Evolutionary conservation across 1,140 invertebrate genomes (phyloP), one percentile per base, ranked within the genome.

Genomic region (Dermatophagoides farinae): DNA sequence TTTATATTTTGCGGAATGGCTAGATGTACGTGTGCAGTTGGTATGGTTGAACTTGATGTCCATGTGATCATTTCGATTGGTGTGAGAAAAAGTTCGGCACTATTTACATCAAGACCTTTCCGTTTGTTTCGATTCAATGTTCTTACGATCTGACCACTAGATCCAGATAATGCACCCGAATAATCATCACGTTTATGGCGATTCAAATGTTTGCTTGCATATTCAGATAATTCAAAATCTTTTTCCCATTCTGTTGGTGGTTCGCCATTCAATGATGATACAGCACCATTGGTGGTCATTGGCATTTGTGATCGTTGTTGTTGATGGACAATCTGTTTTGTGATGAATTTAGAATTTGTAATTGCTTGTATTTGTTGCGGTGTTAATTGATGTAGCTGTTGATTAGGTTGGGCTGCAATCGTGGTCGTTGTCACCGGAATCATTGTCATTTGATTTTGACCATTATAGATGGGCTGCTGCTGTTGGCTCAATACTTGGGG

Each of bases 1-100:
- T 83, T 82, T 18, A 92, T 81, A 70, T 93, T 93, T 67, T 95
- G 89, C 0, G 88, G 86, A 74, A 95, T 90, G 71, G 90, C 90
- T 75, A 97, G 81, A 67, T 91, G 64, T 22, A 69, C 63, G 72
- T 95, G 89, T 0, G 89, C 93, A 60, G 85, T 91, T 1, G 88
- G 85, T 66, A 96, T 95, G 44, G 81, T 80, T 57, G 82, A 85
- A 31, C 80, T 83, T 70, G 88, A 87, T 65, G 85, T 86, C 72
- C 83, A 93, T 0, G 80, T 82, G 0, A 93, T 80, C 87, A 97
- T 92, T 70, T 95, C 88, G 67, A 86, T 84, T 68, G 91, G 90
- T 0, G 85, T 83, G 37, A 91, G 76, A 55, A 83, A 75, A 69
- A 90, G 86, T 64, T 80, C 76, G 40, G 53, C 14, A 25, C 23